Evolutionary conservation across 2,113 vertebrate species (phyloP).

Genomic region (Colaptes auratus): DNA sequence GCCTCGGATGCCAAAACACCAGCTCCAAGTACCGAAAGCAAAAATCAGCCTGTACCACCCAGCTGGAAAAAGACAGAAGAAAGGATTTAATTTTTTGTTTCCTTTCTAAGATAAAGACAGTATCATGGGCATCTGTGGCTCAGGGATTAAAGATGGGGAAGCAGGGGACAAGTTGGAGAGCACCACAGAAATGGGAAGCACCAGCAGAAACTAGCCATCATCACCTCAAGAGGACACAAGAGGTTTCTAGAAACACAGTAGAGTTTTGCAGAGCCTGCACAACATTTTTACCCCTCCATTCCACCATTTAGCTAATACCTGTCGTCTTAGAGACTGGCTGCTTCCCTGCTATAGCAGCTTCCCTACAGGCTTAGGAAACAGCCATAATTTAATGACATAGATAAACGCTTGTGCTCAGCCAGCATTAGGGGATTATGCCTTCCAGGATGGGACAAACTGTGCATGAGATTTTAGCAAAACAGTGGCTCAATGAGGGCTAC

Average conservation of each 20-base stretch:
- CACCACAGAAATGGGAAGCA: not conserved
- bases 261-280: not conserved
- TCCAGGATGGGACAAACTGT: not conserved
- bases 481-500: not conserved
- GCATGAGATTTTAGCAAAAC: not conserved
- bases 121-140: not conserved
- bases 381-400: conserved; percentile 21
- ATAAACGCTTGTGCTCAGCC: conserved; percentile 16
- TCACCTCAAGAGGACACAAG: not conserved
- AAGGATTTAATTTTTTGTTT: not conserved
- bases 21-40: not conserved
- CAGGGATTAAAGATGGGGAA: not conserved
- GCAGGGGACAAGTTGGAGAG: not conserved
- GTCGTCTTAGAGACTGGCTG: not conserved
- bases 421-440: conserved; percentile 33
- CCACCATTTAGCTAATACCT: not conserved
- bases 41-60: not conserved
- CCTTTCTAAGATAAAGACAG: not conserved
- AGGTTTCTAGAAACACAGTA: not conserved
- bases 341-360: not conserved
- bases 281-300: not conserved
- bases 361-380: not conserved
- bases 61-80: not conserved
- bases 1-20: not conserved
- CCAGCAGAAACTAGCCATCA: not conserved